These are phyloP conservation scores for Papilio xuthus DNA, from an alignment of 1,140 invertebrate genomes.

Conservation along the genomic window DNA sequence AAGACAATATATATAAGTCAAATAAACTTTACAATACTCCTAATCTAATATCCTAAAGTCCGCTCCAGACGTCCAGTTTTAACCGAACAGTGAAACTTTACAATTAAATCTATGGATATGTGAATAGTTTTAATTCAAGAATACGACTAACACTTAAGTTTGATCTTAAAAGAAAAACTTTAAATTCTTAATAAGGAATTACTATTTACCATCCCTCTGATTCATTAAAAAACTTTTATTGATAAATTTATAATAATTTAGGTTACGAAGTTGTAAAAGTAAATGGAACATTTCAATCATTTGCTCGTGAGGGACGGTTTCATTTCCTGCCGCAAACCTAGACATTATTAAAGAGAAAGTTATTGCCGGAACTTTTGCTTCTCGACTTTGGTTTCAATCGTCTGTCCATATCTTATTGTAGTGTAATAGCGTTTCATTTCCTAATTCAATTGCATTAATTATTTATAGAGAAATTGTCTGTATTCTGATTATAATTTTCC, in stretches of 20 bases:
- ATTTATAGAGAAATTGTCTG: neutral
- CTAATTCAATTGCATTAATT: neutral
- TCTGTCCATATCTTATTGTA: slow-evolving; percentile 32
- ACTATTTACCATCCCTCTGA: too few relatives aligned
- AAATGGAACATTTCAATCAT: slow-evolving; percentile 39
- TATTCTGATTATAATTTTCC: neutral
- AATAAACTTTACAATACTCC: too few relatives aligned
- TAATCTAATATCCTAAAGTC: too few relatives aligned
- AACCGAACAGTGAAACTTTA: too few relatives aligned
- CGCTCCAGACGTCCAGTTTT: too few relatives aligned
- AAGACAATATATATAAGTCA: too few relatives aligned
- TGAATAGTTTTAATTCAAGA: too few relatives aligned
- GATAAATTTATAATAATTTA: neutral
- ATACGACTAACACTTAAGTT: too few relatives aligned
- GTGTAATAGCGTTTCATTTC: neutral
- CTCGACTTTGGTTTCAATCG: slow-evolving; percentile 40
- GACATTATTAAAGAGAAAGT: slow-evolving; percentile 46
- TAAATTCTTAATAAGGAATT: too few relatives aligned
- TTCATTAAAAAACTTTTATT: too few relatives aligned
- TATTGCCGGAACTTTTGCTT: slow-evolving; percentile 45
- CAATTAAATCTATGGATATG: too few relatives aligned
- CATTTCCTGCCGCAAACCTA: slow-evolving; percentile 26
- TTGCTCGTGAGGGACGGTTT: neutral
- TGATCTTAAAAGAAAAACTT: too few relatives aligned
- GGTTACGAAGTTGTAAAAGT: neutral